Conservation (phyloP, 2,113 vertebrate genomes). For the Cyanoderma ruficeps region DNA sequence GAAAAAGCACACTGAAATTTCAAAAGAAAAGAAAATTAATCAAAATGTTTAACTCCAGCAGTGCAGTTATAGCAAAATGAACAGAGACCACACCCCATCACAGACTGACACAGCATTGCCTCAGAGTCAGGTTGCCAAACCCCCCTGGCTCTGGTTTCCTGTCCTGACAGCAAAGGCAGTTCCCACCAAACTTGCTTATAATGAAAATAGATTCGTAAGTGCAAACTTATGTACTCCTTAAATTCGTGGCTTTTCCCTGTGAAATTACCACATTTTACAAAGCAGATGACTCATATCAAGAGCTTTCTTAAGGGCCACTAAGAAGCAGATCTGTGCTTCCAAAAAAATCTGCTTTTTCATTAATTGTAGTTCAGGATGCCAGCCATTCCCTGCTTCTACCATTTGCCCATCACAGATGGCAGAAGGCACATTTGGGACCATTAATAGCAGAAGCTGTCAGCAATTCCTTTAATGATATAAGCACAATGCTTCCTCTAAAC, state of each 20-base stretch:
- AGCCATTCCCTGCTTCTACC: background rate
- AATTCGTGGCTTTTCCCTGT: background rate
- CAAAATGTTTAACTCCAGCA: background rate
- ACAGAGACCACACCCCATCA: fast-evolving
- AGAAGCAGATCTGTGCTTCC: background rate
- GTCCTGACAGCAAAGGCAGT: background rate
- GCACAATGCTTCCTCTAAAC: background rate
- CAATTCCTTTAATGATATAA: slow-evolving; percentile 39
- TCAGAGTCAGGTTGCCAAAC: background rate
- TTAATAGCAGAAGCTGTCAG: slow-evolving; percentile 53
- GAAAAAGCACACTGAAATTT: background rate
- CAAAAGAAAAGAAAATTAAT: background rate
- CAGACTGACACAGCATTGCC: background rate
- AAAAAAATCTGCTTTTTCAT: background rate
- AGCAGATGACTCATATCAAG: background rate
- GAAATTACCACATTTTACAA: background rate
- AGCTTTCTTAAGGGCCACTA: background rate
- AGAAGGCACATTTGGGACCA: slow-evolving; percentile 25
- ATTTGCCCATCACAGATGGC: slow-evolving; percentile 37
- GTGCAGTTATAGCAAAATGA: background rate
- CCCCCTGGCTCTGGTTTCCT: background rate
- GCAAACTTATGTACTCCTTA: background rate
- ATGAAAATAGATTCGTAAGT: background rate
- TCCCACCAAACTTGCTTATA: background rate
- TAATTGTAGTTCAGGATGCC: background rate